Base-by-base conservation (phyloP, 2,888 invertebrate genomes). In the Seira musarum region DNA sequence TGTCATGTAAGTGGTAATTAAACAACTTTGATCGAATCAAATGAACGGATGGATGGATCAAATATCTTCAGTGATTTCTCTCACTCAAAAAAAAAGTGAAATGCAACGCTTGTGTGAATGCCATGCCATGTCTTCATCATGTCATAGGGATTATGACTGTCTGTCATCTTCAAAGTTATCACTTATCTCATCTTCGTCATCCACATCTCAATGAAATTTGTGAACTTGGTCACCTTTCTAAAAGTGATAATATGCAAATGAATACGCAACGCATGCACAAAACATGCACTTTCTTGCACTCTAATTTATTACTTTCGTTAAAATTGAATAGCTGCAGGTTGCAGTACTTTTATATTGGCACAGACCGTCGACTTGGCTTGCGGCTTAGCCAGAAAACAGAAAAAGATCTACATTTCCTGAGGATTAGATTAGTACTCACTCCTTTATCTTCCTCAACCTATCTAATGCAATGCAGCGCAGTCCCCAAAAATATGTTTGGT, bases 151-250 rank as follows among this genome's bases (percentile, higher is more conserved):
- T 53, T 53, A 30, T 53, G 53, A 53, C 13, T 53, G 53, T 17
- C 53, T 53, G 53, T 53, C 53, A 13, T 53, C 53, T 53, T 53
- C 53, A 53, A 53, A 53, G 17, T 5, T 30, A 5, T 30, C 8
- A 30, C 30, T 5, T 30, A 30, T 8, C 8, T 8, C 30, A 30
- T 8, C 8, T 8, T 30, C 30, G 8, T 30, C 8, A 5, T 30
- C 8, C 30, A 5, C 30, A 30, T 30, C 30, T 30, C 30, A 30
- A 30, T 30, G 30, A 53, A 53, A 53, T 17, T 53, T 10, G 17
- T 73, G 68, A 73, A 79, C 68, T 79, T 67, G 73, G 53, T 8
- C 61, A 73, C 72, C 79, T 79, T 79, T 79, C 79, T 71, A 78
- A 78, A 78, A 65, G 24, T 63, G 67, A 67, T 49, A 71, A 68